Percentiles rank a stretch among this genome's conserved stretches.
Conservation (phyloP, 2,113 vertebrate genomes). For the Chloropsis hardwickii region DNA sequence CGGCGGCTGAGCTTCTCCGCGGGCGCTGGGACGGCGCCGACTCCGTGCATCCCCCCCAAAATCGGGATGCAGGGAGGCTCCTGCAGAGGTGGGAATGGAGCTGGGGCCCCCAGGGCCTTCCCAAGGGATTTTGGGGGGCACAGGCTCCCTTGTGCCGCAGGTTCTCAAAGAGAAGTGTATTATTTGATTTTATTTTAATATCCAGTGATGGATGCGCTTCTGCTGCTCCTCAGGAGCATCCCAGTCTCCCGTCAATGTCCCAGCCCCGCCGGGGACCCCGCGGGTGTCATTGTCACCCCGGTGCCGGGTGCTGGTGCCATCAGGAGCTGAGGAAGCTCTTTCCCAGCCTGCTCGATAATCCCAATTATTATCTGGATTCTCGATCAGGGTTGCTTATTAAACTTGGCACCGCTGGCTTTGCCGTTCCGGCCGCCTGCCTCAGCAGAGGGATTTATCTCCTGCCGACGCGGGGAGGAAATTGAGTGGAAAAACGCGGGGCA, state of each 20-base stretch:
- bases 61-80: neutral
- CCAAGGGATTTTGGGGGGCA: fast-evolving
- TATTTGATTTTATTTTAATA: neutral
- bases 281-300: neutral
- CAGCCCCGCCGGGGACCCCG: fast-evolving
- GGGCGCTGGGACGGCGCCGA: neutral
- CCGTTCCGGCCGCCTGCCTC: constrained; percentile 55
- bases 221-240: fast-evolving
- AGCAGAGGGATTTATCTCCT: constrained; percentile 42
- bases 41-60: neutral
- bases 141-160: fast-evolving
- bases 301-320: neutral
- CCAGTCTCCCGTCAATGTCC: fast-evolving
- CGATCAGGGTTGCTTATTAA: constrained; percentile 49
- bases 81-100: neutral
- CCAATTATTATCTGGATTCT: constrained; percentile 50
- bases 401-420: constrained; percentile 51
- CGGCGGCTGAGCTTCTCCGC: neutral
- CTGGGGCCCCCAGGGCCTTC: fast-evolving
- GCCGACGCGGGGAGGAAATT: constrained; percentile 18
- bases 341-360: constrained; percentile 46
- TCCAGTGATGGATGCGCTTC: neutral
- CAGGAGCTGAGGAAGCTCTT: neutral
- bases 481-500: constrained; percentile 22
- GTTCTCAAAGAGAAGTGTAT: neutral